Conservation (phyloP, 1,140 invertebrate species). For the Neodiprion lecontei region DNA sequence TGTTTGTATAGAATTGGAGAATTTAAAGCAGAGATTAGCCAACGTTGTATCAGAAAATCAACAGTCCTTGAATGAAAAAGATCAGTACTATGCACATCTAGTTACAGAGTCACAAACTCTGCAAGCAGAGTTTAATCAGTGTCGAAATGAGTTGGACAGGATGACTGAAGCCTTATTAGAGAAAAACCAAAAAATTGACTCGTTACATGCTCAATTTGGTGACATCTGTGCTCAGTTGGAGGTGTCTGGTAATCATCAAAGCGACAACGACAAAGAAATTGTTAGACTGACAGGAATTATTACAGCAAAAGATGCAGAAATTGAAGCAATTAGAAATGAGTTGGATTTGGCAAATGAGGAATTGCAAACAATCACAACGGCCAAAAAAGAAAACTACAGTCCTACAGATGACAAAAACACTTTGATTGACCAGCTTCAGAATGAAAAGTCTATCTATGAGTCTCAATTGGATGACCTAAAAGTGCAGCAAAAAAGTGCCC, state of each 20-base stretch:
- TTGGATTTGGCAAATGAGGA: slow-evolving; percentile 24
- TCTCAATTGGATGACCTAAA: slow-evolving; percentile 27
- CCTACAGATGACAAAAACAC: slow-evolving; percentile 18
- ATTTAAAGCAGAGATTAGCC: slow-evolving; percentile 26
- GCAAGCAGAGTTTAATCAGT: slow-evolving; percentile 15
- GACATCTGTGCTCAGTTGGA: slow-evolving; percentile 23
- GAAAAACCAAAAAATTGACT: slow-evolving; percentile 22
- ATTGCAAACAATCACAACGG: slow-evolving; percentile 30
- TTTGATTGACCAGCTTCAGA: slow-evolving; percentile 37
- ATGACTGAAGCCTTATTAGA: slow-evolving; percentile 11
- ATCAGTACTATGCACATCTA: slow-evolving; percentile 14
- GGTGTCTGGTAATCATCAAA: slow-evolving; percentile 10
- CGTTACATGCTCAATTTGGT: slow-evolving; percentile 13
- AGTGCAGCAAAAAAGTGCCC: slow-evolving; percentile 14
- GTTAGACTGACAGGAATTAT: slow-evolving; percentile 21
- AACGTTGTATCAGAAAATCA: not conserved
- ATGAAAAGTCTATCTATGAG: slow-evolving; percentile 22
- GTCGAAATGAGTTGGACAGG: slow-evolving; percentile 16
- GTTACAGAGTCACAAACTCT: slow-evolving; percentile 18
- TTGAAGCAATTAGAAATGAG: slow-evolving; percentile 26
- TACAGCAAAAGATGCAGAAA: slow-evolving; percentile 27
- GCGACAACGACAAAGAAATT: slow-evolving; percentile 25
- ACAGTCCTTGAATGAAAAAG: not conserved
- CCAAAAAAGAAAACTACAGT: slow-evolving; percentile 16
- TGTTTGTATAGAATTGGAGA: slow-evolving; percentile 34